Base-by-base conservation (phyloP, 2,888 invertebrate genomes). In the Chouioia cunea region DNA sequence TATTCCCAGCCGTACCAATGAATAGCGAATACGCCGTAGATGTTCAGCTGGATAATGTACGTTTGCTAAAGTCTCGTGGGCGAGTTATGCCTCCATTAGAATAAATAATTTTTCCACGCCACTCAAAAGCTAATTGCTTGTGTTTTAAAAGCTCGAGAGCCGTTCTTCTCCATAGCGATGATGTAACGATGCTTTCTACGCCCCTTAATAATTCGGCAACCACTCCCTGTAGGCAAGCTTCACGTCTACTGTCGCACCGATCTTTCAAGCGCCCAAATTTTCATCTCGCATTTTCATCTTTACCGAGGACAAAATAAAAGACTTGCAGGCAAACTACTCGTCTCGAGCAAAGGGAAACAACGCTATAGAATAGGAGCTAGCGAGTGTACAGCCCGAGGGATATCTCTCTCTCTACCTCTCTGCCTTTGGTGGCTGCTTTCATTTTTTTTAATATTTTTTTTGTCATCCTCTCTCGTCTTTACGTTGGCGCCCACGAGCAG, bases 1-100 rank as follows among this genome's bases (percentile, higher is more conserved):
- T 63, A 64, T 59, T 67, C 64, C 67, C 64, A 64, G 59, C 48
- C 59, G 67, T 54, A 67, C 64, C 71, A 64, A 67, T 71, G 71
- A 67, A 67, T 71, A 63, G 62, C 46, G 58, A 66, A 70, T 48
- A 22, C 60, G 23, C 23, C n/a, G n/a, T n/a, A n/a, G n/a, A n/a
- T n/a, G 48, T 20, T 2, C 56, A 14, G 16, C 57, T 48, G 23
- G 8, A 1, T 20, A 14, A n/a, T 15, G 3, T 46, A 22, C 16
- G n/a, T 59, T 10, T 20, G 52, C 52, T 52, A 62, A 44, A 16
- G 36, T 8, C 10, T 46, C 20, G 27, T 12, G 1, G 22, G 56
- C 63, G 54, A 67, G 59, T 59, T 67, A 67, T 56, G 71, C n/a
- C n/a, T n/a, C n/a, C n/a, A n/a, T n/a, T n/a, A n/a, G n/a, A n/a